Evolutionary conservation across 2,797 vertebrate genomes (phyloP).

Genomic region (Phrynocephalus guinanensis): DNA sequence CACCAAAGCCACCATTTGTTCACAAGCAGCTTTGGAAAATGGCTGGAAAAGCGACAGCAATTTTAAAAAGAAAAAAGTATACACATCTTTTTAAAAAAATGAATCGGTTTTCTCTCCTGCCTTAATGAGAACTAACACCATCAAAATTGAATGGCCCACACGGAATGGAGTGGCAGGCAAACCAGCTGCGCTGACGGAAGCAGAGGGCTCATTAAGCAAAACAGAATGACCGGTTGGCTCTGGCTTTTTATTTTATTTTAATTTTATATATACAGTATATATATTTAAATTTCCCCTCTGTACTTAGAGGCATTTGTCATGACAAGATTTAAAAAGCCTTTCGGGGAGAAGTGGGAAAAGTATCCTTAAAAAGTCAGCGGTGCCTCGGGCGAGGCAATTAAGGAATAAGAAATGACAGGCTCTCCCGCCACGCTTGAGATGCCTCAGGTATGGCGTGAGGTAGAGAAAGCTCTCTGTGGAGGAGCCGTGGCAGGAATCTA

Average conservation of each 20-base stretch:
- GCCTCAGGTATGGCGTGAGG: conserved; percentile 41
- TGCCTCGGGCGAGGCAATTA: conserved; percentile 60
- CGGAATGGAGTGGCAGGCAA: conserved; percentile 8
- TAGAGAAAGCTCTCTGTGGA: background rate
- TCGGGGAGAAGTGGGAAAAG: conserved; percentile 31
- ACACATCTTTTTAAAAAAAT: too few relatives aligned
- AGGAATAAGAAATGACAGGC: conserved; percentile 56
- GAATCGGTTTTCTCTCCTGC: background rate
- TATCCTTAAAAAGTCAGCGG: conserved; percentile 55
- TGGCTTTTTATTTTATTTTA: conserved; percentile 10
- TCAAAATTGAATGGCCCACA: conserved; percentile 55
- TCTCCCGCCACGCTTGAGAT: conserved; percentile 35
- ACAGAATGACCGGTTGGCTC: conserved; percentile 53
- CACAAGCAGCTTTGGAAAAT: background rate
- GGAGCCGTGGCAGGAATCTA: background rate
- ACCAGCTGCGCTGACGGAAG: conserved; percentile 56
- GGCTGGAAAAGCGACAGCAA: too few relatives aligned
- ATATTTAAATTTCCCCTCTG: conserved; percentile 4
- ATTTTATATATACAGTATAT: too few relatives aligned
- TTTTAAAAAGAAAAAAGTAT: too few relatives aligned
- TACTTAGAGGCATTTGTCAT: conserved; percentile 54
- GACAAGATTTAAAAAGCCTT: conserved; percentile 53
- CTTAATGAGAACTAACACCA: conserved; percentile 5
- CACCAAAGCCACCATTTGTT: background rate
- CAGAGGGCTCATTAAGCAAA: conserved; percentile 60